phyloP scores from a whole-genome alignment of 2,113 vertebrate species.

The Scomber scombrus region DNA sequence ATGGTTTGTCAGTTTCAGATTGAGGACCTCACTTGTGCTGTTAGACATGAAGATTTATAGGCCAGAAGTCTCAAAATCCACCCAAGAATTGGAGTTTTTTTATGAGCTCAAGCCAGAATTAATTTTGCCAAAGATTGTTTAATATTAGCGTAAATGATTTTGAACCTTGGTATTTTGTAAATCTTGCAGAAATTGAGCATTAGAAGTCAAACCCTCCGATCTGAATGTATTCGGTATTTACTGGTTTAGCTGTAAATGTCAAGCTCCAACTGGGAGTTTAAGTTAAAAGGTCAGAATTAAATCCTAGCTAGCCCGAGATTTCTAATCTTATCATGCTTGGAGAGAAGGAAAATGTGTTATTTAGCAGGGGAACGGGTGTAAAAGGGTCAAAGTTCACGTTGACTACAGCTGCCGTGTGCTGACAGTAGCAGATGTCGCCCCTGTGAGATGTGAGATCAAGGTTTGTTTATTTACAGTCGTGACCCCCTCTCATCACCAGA shows the following conservation, averaged over 20 bases:
- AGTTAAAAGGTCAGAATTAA: constrained; percentile 56
- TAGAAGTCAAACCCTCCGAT: not conserved
- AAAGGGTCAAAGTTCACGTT: constrained; percentile 38
- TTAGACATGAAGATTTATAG: not conserved
- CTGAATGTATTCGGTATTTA: constrained; percentile 11
- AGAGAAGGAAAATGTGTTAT: constrained; percentile 19
- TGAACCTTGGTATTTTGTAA: not conserved
- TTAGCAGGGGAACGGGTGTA: constrained; percentile 18
- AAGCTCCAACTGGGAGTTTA: constrained; percentile 47
- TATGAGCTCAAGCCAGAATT: not conserved
- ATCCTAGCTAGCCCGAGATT: constrained; percentile 12
- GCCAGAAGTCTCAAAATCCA: not conserved
- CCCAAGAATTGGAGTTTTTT: not conserved
- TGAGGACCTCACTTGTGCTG: constrained; percentile 18
- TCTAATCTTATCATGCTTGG: constrained; percentile 22
- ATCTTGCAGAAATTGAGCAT: not conserved
- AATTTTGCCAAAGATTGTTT: not conserved
- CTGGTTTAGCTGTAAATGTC: constrained; percentile 55
- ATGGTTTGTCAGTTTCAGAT: constrained; percentile 31
- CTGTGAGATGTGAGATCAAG: constrained; percentile 21
- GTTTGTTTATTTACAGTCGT: constrained; percentile 33
- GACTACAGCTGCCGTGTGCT: constrained; percentile 22
- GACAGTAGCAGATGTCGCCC: constrained; percentile 36
- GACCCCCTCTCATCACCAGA: constrained; percentile 22
- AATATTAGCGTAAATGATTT: not conserved